Evolutionary conservation across 2,113 vertebrate genomes (phyloP).

Genomic region (Plecturocebus donacophilus): DNA sequence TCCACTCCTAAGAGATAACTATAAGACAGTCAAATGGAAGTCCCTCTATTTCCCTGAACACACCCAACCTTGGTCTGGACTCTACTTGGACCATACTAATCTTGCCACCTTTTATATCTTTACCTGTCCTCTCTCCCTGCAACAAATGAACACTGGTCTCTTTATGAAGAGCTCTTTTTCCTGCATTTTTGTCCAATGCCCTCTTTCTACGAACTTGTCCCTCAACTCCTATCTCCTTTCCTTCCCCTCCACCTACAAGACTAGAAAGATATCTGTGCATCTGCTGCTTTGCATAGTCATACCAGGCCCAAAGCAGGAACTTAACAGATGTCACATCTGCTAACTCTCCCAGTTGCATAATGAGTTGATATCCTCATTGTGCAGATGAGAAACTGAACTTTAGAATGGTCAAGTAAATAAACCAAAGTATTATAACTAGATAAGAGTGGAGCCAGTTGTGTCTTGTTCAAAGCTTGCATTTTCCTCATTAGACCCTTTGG

Average conservation of each 20-base stretch:
- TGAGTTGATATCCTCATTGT: not conserved
- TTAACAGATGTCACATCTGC: not conserved
- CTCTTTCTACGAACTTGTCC: not conserved
- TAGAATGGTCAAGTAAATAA: not conserved
- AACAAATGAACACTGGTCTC: not conserved
- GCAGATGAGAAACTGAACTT: not conserved
- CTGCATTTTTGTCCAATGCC: not conserved
- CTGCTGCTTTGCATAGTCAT: not conserved
- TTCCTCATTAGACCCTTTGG: not conserved
- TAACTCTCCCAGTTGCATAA: not conserved
- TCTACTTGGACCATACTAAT: not conserved
- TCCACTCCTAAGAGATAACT: not conserved
- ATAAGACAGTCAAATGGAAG: not conserved
- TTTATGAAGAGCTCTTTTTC: not conserved
- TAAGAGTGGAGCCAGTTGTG: not conserved
- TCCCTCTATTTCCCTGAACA: not conserved
- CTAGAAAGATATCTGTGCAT: not conserved
- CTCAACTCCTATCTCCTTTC: not conserved
- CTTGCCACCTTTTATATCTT: not conserved
- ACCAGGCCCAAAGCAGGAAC: not conserved
- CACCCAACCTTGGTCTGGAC: not conserved
- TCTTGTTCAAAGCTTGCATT: not conserved
- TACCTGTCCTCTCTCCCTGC: not conserved
- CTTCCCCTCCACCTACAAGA: not conserved
- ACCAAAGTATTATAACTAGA: not conserved